These are phyloP conservation scores for Arothron firmamentum DNA, from an alignment of 2,113 vertebrate species.

Conservation along the genomic window DNA sequence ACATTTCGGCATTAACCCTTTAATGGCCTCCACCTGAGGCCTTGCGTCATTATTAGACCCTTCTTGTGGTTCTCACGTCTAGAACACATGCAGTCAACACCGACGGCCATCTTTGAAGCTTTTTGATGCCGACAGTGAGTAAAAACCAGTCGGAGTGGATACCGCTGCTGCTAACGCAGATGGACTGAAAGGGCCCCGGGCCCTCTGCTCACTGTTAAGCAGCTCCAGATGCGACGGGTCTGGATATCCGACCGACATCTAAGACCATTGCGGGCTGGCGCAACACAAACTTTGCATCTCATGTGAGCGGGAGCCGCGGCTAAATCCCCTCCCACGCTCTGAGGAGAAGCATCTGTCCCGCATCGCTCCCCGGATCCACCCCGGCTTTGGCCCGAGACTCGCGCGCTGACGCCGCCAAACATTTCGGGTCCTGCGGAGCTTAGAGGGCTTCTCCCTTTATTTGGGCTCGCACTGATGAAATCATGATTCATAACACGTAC, in stretches of 20 bases:
- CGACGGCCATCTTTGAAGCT: slow-evolving; percentile 65
- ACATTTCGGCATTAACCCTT: too few relatives aligned
- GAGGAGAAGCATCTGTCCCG: slow-evolving; percentile 59
- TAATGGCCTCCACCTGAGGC: neutral
- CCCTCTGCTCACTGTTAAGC: slow-evolving; percentile 56
- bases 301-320: slow-evolving; percentile 34
- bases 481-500: too few relatives aligned
- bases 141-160: slow-evolving; percentile 6
- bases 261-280: slow-evolving; percentile 53
- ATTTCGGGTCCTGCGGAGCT: too few relatives aligned
- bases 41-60: slow-evolving; percentile 50
- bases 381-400: slow-evolving; percentile 22
- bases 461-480: too few relatives aligned
- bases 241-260: slow-evolving; percentile 70
- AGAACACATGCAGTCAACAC: slow-evolving; percentile 37
- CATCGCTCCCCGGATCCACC: slow-evolving; percentile 38
- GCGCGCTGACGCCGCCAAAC: slow-evolving; percentile 12
- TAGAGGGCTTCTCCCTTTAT: too few relatives aligned
- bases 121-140: slow-evolving; percentile 46
- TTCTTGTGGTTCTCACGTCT: slow-evolving; percentile 49
- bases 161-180: neutral
- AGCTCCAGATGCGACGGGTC: slow-evolving; percentile 64
- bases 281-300: slow-evolving; percentile 63
- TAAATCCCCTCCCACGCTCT: slow-evolving; percentile 22
- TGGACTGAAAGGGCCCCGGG: slow-evolving; percentile 32